Evolutionary conservation across 2,797 vertebrate genomes (phyloP).

Genomic region (Anas georgica): DNA sequence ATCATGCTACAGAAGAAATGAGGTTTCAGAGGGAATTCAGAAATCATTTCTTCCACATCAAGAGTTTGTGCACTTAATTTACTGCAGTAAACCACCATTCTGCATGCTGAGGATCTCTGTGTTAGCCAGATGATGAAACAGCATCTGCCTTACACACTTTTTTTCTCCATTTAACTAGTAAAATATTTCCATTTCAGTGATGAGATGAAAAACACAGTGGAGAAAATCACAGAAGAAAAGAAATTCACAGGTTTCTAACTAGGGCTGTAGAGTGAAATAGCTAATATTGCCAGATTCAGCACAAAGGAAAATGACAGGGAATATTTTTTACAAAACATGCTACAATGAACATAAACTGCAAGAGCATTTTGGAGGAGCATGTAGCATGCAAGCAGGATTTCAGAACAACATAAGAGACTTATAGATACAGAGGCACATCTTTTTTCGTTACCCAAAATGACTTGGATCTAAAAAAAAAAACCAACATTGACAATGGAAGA

Average conservation of each 20-base stretch:
- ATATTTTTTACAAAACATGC: neutral
- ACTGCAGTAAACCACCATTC: slow-evolving; percentile 3
- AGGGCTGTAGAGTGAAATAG: neutral
- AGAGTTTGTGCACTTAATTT: slow-evolving; percentile 33
- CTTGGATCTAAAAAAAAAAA: neutral
- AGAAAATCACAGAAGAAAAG: slow-evolving; percentile 14
- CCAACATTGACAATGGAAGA: neutral
- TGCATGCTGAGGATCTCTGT: slow-evolving; percentile 4
- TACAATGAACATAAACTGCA: neutral
- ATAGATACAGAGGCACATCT: neutral
- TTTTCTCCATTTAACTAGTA: neutral
- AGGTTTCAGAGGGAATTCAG: slow-evolving; percentile 15
- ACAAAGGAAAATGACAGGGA: neutral
- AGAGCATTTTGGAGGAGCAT: neutral
- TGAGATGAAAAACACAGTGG: neutral
- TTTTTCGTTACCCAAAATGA: neutral
- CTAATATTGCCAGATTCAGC: neutral
- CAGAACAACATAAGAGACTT: neutral
- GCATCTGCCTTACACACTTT: neutral
- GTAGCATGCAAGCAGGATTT: neutral
- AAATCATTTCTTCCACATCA: slow-evolving; percentile 35
- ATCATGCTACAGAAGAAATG: slow-evolving; percentile 7
- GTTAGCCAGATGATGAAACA: slow-evolving; percentile 18
- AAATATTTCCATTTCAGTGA: slow-evolving; percentile 25
- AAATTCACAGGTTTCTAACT: neutral